phyloP scores from a whole-genome alignment of 1,140 invertebrate species.

The Heliothis subflexa region DNA sequence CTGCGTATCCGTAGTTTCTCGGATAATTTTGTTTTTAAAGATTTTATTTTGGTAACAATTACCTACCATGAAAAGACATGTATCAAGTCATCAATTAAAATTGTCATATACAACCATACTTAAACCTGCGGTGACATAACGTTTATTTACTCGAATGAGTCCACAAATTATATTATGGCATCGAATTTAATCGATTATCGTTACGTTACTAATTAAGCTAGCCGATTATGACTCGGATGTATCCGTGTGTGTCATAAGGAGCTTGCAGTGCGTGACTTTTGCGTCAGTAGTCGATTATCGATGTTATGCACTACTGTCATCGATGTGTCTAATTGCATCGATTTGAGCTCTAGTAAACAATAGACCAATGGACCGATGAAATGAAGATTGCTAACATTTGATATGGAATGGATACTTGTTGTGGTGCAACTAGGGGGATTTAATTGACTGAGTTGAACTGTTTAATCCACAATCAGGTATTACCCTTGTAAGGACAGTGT shows the following conservation, averaged over 20 bases:
- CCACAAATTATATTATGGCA: slow-evolving; percentile 19
- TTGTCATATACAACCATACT: neutral
- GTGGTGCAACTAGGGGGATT: neutral
- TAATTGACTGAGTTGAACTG: neutral
- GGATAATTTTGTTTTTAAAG: slow-evolving; percentile 27
- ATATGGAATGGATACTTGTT: neutral
- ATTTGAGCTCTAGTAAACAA: slow-evolving; percentile 11
- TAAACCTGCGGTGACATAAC: slow-evolving; percentile 24
- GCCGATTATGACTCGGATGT: slow-evolving; percentile 26
- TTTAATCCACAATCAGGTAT: neutral
- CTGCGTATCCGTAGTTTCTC: neutral
- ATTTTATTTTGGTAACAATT: neutral
- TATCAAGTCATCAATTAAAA: slow-evolving; percentile 17
- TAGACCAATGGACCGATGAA: neutral
- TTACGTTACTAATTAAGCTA: slow-evolving; percentile 26
- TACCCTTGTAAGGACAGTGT: neutral
- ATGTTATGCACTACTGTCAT: slow-evolving; percentile 38
- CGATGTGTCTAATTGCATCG: neutral
- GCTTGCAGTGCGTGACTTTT: slow-evolving; percentile 28
- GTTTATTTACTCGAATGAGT: slow-evolving; percentile 29
- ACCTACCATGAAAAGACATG: neutral
- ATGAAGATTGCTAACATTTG: neutral
- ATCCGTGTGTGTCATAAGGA: slow-evolving; percentile 51
- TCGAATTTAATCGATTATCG: slow-evolving; percentile 10
- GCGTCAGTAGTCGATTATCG: slow-evolving; percentile 43